phyloP scores from a whole-genome alignment of 2,797 vertebrate species.

The Nothura maculosa region DNA sequence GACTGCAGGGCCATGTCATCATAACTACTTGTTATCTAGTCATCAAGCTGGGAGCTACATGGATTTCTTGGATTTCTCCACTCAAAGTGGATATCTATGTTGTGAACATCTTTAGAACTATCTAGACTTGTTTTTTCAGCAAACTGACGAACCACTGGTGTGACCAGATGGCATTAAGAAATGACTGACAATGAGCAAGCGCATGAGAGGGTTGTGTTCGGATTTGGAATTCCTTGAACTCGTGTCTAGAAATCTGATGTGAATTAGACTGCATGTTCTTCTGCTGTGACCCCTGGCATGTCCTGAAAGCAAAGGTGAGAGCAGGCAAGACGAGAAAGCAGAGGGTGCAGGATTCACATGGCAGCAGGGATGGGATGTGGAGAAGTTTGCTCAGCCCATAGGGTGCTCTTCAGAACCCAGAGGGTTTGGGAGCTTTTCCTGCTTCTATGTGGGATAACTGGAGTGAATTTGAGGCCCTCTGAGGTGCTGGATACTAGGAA shows the following conservation, averaged over 20 bases:
- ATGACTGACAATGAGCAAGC: not conserved
- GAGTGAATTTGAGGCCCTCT: not conserved
- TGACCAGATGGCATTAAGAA: not conserved
- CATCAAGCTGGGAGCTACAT: not conserved
- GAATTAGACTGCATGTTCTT: not conserved
- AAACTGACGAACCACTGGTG: not conserved
- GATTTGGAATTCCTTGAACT: not conserved
- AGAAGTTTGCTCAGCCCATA: not conserved
- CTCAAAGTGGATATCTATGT: not conserved
- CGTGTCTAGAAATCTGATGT: not conserved
- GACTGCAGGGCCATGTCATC: not conserved
- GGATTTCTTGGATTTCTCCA: not conserved
- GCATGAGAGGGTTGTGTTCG: not conserved
- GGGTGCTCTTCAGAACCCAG: not conserved
- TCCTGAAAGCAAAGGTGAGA: accelerated
- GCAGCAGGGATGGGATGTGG: not conserved
- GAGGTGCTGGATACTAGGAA: not conserved
- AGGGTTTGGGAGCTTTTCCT: not conserved
- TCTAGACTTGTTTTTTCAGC: not conserved
- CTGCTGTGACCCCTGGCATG: accelerated
- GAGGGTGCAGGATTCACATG: not conserved
- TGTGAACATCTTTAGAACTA: not conserved
- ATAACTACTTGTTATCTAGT: not conserved
- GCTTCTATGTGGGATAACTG: not conserved
- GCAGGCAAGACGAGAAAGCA: not conserved